Base-by-base conservation (phyloP, 2,797 vertebrate species). In the Babyrousa celebensis region DNA sequence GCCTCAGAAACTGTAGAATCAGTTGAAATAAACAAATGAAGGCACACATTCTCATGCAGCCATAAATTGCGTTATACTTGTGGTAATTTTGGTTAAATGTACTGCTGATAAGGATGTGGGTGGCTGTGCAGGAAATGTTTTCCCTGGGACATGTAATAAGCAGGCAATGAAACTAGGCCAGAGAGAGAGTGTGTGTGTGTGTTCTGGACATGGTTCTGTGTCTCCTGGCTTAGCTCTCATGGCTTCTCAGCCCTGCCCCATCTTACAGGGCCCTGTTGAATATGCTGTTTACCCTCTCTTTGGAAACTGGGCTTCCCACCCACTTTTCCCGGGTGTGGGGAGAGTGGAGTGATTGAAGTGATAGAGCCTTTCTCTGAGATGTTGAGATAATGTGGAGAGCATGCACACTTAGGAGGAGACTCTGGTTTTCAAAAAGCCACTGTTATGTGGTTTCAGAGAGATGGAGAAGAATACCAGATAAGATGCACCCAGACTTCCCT, bases 91-190 rank as follows among this genome's bases (percentile, higher is more conserved):
- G 74, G 74, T 89, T 83, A 20, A 89, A 48, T 85, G 54, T 54
- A 14, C 25, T 65, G n/a, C 83, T 58, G 94, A 94, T 96, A 93
- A 97, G 95, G 93, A 97, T 96, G 93, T 97, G 95, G 94, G 96
- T 85, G 82, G 54, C 74, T 62, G 10, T 21, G 63, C 67, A 96
- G 96, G 89, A 96, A 95, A 92, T 91, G 75, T 84, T 97, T 95
- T 89, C 93, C 94, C 89, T 77, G 56, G 91, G 70, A 77, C 77
- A 4, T 63, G 16, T 91, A 63, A 63, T 63, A 84, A 90, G 48
- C 71, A 89, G 65, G 27, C 12, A 23, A 16, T 89, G 84, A 95
- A 97, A 87, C 36, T 74, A 86, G 63, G 86, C 71, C 94, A 91
- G 79, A 65, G 60, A 32, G 43, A 3, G 10, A 2, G 14, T 58